Base-by-base conservation (phyloP, 2,797 vertebrate genomes). In the Intellagama lesueurii region DNA sequence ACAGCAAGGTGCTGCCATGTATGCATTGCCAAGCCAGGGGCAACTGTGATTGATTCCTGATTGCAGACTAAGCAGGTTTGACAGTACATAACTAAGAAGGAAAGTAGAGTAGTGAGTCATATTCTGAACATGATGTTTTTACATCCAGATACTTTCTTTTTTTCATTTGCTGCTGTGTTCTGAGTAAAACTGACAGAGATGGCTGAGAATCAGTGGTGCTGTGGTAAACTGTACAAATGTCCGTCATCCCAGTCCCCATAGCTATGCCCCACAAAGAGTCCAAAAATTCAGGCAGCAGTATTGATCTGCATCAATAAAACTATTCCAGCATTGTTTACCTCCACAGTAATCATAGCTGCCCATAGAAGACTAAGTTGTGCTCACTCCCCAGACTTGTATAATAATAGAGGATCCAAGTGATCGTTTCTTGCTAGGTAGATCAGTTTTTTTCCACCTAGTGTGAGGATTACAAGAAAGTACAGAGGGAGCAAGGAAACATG, bases 1-100 rank as follows among this genome's bases (percentile, higher is more conserved):
- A 72, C 73, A 30, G 17, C 28, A 83, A 64, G 12, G 0, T 35
- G 72, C 83, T 90, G 81, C 9, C 86, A 26, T 9, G 83, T 30
- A 56, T 78, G 24, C 12, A 81, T 68, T 73, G 64, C 4, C 88
- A 87, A 93, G 83, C 72, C 14, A 90, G 5, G 2, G 26, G 17
- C 87, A 87, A 80, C 72, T 0, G 0, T 73, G 69, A 8, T 49
- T 90, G 0, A 32, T 14, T 92, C 70, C 88, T 72, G 0, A 1
- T 16, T 49, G 22, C 8, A 17, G 69, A 68, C 83, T 77, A 40
- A 86, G 47, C 24, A 86, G 17, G 4, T 40, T 85, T 68, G 1
- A 0, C 86, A 40, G 32, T 83, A 28, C 0, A 1, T 35, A 90
- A 77, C 2, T 77, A 26, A 76, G 64, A 81, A 70, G 35, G 47